Evolutionary conservation across 2,113 vertebrate species (phyloP).

Genomic region (Conger conger): DNA sequence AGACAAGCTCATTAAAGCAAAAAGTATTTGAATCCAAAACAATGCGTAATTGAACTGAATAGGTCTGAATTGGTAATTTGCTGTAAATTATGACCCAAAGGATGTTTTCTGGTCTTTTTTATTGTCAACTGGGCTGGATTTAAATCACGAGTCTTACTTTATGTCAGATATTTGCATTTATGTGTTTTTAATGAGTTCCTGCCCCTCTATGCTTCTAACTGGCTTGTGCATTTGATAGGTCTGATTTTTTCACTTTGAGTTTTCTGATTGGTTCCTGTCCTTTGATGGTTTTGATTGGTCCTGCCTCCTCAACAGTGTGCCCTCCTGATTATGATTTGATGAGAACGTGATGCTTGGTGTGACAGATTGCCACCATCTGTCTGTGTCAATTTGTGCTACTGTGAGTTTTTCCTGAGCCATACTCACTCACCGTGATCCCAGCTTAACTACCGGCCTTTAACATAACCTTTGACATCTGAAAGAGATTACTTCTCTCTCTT

Average conservation of each 20-base stretch:
- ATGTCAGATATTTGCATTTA: background rate
- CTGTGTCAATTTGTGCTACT: background rate
- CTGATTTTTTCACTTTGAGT: background rate
- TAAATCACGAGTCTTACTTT: background rate
- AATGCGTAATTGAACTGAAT: too few relatives aligned
- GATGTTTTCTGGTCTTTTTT: too few relatives aligned
- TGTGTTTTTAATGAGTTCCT: background rate
- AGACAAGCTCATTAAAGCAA: too few relatives aligned
- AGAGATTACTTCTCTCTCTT: background rate
- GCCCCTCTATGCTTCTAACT: background rate
- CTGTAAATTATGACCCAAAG: too few relatives aligned
- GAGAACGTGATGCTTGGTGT: background rate
- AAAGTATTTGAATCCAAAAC: too few relatives aligned
- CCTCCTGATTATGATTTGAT: background rate
- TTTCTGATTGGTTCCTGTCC: background rate
- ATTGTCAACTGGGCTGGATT: background rate
- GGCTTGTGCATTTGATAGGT: background rate
- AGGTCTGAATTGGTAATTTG: too few relatives aligned
- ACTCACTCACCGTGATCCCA: background rate
- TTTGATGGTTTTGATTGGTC: background rate
- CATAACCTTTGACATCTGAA: background rate
- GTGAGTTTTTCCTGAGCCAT: background rate
- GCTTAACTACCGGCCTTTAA: background rate
- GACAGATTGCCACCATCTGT: background rate
- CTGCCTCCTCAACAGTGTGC: background rate